phyloP scores from a whole-genome alignment of 2,797 vertebrate genomes.

The Heteromormyrus szaboi region DNA sequence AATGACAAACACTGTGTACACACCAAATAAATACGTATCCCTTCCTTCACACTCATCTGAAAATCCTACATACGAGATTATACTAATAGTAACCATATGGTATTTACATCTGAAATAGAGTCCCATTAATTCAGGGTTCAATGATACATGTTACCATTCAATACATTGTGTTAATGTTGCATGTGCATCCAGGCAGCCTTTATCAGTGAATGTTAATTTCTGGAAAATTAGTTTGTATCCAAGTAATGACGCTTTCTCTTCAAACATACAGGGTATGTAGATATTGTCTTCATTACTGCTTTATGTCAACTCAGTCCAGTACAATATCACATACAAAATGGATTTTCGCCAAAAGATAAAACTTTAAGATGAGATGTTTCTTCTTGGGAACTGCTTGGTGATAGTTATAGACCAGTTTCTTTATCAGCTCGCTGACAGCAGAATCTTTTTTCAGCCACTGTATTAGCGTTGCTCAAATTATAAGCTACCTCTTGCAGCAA shows the following conservation, averaged over 20 bases:
- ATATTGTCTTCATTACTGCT: not conserved
- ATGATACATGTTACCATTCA: slow-evolving; percentile 36
- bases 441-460: not conserved
- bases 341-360: not conserved
- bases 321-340: not conserved
- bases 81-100: slow-evolving; percentile 55
- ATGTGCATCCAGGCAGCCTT: slow-evolving; percentile 44
- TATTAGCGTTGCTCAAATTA: not conserved
- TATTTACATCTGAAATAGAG: slow-evolving; percentile 61
- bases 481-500: not conserved
- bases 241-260: not conserved
- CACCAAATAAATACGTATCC: slow-evolving; percentile 39
- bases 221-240: not conserved
- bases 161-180: slow-evolving; percentile 51
- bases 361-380: slow-evolving; percentile 16
- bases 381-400: not conserved
- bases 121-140: slow-evolving; percentile 46
- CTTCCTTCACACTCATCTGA: slow-evolving; percentile 27
- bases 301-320: not conserved
- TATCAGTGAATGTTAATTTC: not conserved
- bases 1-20: slow-evolving; percentile 49
- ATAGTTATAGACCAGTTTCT: not conserved
- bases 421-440: not conserved
- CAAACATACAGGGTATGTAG: not conserved
- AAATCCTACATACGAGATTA: slow-evolving; percentile 56